Evolutionary conservation across 2,888 invertebrate species (phyloP).

Genomic region (Lysandra coridon): DNA sequence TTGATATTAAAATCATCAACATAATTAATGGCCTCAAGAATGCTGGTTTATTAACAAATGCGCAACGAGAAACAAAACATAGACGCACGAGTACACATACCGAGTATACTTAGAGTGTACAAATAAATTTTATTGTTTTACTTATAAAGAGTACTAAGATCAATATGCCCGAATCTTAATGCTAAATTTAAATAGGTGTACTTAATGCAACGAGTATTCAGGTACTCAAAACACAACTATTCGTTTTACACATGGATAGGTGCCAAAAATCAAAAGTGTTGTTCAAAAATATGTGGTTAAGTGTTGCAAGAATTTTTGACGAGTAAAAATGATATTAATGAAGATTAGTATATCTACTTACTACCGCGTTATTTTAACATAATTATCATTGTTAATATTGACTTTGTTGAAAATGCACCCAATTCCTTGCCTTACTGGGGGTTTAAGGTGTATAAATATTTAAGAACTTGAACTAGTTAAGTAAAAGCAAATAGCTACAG

Average conservation of each 20-base stretch:
- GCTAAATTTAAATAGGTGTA: background rate
- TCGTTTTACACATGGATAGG: background rate
- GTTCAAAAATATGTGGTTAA: background rate
- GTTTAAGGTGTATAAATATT: background rate
- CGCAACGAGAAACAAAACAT: background rate
- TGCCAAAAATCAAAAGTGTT: conserved; percentile 19
- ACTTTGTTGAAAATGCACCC: too few relatives aligned
- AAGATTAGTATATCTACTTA: background rate
- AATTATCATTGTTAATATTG: too few relatives aligned
- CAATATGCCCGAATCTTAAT: background rate
- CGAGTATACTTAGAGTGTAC: background rate
- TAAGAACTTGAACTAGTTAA: background rate
- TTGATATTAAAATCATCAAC: too few relatives aligned
- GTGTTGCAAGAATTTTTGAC: background rate
- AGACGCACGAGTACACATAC: background rate
- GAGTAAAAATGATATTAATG: background rate
- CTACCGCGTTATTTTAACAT: background rate
- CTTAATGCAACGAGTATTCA: background rate
- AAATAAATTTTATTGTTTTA: background rate
- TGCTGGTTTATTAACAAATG: background rate
- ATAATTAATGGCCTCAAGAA: too few relatives aligned
- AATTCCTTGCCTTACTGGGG: background rate
- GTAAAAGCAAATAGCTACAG: background rate
- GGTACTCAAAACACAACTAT: background rate
- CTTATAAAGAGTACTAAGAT: background rate